Evolutionary conservation across 2,888 invertebrate genomes (phyloP), one percentile per base, ranked within the genome.

Genomic region (Girardia tigrina): DNA sequence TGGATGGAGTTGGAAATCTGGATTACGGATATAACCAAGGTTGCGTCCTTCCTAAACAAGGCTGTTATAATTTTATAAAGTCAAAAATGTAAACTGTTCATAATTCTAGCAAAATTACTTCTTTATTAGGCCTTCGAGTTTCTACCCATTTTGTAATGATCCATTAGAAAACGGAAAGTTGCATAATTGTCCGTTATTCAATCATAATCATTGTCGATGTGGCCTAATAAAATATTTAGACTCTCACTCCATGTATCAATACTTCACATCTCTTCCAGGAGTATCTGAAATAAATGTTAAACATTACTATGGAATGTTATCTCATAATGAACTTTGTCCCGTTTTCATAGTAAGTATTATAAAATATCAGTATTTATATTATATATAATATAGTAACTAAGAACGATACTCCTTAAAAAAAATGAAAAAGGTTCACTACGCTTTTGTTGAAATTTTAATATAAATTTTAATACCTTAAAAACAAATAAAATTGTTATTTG

Each of bases 241-340:
- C 2, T n/a, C 23, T 56, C 20, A 56, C 23, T 23, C 56, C 4
- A n/a, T n/a, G n/a, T 8, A 56, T 56, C 56, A 56, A 16, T 56
- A 56, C 23, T 56, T 56, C 56, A 56, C 56, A 56, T 56, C 56
- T 56, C 56, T 56, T 8, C 56, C 56, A 12, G 56, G 56, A n/a
- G n/a, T 56, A 20, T 23, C n/a, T 8, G 4, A 6, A 6, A 56
- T 6, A 20, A n/a, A 56, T 56, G 56, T 56, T 56, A n/a, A 4
- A 16, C 23, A 12, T 56, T 56, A 56, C n/a, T 12, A n/a, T 8
- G 56, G 56, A 56, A 6, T 16, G 56, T 56, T 23, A 56, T 23
- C 56, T 8, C 23, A 56, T n/a, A 56, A 56, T n/a, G 56, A 56
- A 23, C 23, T 20, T 56, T 56, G 56, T n/a, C 56, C 56, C n/a